Base-by-base conservation (phyloP, 2,797 vertebrate species). In the Mus spretus region DNA sequence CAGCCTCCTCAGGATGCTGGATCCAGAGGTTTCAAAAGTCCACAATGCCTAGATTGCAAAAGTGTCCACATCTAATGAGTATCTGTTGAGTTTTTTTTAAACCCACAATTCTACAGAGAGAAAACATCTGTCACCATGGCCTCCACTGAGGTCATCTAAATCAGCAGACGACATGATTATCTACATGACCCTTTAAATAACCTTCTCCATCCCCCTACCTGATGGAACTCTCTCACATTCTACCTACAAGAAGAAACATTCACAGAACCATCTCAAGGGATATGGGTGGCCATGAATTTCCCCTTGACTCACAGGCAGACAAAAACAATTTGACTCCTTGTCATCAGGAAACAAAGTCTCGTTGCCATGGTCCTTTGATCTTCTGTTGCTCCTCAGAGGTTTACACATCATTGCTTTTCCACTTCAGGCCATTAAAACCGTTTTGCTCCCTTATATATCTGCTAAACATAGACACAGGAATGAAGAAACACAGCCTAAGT, bases 401-500 rank as follows among this genome's bases (percentile, higher is more conserved):
- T 59, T 55, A 93, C 86, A 57, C 70, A 91, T 96, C 77, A 93
- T 88, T 70, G 77, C 72, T 97, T 97, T 97, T 89, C 86, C 65
- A 90, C 91, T 79, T 95, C 17, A 96, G 83, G 89, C 83, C 86
- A 96, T 96, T 96, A 95, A 97, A 95, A 37, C 83, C 77, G 82
- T 96, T 92, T 97, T 94, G 63, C 28, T 96, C 77, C 92, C 95
- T 97, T 95, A 89, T 97, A 95, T 97, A 96, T 89, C 93, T 82
- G 65, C 92, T 98, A 96, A 97, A 96, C 94, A 94, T 93, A 91
- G 94, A 96, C 24, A 37, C 65, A 8, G 15, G 97, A 97, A 95
- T 96, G 96, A 96, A 98, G 96, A 97, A 97, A 97, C 93, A 97
- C 77, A 96, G 84, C 94, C 83, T 95, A 97, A 97, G 97, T 93